These are phyloP conservation scores for Phasia obesa DNA, from an alignment of 2,888 invertebrate genomes.

Conservation along the genomic window DNA sequence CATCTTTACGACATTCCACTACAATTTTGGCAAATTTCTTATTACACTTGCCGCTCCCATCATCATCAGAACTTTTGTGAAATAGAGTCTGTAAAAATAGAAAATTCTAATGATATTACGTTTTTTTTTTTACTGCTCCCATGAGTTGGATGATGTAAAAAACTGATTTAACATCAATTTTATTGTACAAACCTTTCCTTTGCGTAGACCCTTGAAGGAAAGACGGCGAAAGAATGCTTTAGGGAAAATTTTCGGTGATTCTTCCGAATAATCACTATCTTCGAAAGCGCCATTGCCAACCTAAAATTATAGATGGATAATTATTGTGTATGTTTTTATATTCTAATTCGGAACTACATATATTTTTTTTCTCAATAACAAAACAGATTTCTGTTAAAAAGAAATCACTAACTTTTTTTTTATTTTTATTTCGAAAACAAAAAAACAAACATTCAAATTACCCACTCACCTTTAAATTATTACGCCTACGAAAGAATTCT, in stretches of 20 bases:
- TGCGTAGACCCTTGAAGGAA: constrained; percentile 93
- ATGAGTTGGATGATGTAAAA: neutral
- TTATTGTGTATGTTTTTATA: neutral
- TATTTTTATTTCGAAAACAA: no score
- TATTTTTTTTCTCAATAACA: no score
- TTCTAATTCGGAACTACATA: no score
- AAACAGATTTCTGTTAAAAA: no score
- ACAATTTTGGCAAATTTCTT: constrained; percentile 95
- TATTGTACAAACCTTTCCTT: constrained; percentile 86
- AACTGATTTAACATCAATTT: neutral
- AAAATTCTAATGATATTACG: constrained; percentile 80
- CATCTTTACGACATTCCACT: constrained; percentile 96
- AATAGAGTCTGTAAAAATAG: constrained; percentile 87
- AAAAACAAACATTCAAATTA: neutral
- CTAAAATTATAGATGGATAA: constrained; percentile 63
- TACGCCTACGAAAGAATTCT: constrained; percentile 86
- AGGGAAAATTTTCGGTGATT: constrained; percentile 90
- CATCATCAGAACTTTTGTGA: constrained; percentile 88
- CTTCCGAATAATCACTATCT: constrained; percentile 89
- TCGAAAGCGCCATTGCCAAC: constrained; percentile 82
- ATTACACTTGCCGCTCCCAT: constrained; percentile 91
- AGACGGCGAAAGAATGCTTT: constrained; percentile 93
- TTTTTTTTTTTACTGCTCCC: constrained; percentile 71
- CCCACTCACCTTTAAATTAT: constrained; percentile 82
- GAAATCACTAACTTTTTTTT: no score